Percentiles rank a stretch among this genome's conserved stretches.
phyloP scores from a whole-genome alignment of 1,140 invertebrate species.

The Cydia pomonella region DNA sequence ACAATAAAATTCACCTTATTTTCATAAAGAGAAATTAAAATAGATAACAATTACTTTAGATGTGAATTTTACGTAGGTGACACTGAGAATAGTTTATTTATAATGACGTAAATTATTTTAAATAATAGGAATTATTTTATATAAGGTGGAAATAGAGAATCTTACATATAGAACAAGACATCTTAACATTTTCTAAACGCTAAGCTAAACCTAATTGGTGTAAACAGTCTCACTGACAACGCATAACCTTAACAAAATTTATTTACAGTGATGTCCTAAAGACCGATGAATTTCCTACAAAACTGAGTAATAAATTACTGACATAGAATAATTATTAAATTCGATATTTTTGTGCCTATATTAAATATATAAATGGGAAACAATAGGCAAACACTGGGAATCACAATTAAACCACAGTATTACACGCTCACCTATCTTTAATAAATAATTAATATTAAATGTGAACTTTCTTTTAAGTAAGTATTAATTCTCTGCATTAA shows the following conservation, averaged over 20 bases:
- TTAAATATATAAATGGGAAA: constrained; percentile 4
- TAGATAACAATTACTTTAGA: too few relatives aligned
- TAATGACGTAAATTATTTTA: too few relatives aligned
- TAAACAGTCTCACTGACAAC: constrained; percentile 26
- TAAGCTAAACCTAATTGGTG: constrained; percentile 32
- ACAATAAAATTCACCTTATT: background rate
- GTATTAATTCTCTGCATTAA: background rate
- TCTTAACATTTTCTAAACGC: background rate
- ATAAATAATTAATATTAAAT: background rate
- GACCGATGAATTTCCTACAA: background rate
- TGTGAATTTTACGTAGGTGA: too few relatives aligned
- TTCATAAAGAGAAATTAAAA: background rate
- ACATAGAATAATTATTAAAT: constrained; percentile 28
- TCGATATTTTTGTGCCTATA: constrained; percentile 31
- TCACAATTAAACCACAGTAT: background rate
- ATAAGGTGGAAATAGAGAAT: background rate
- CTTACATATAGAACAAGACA: background rate
- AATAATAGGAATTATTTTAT: background rate
- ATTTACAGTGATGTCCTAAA: constrained; percentile 3
- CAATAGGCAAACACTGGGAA: background rate
- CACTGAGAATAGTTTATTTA: background rate
- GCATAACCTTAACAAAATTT: constrained; percentile 8
- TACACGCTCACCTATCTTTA: background rate
- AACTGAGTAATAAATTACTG: constrained; percentile 7
- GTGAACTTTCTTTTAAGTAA: background rate